Evolutionary conservation across 2,888 invertebrate genomes (phyloP).

Genomic region (Drosophila helvetica): DNA sequence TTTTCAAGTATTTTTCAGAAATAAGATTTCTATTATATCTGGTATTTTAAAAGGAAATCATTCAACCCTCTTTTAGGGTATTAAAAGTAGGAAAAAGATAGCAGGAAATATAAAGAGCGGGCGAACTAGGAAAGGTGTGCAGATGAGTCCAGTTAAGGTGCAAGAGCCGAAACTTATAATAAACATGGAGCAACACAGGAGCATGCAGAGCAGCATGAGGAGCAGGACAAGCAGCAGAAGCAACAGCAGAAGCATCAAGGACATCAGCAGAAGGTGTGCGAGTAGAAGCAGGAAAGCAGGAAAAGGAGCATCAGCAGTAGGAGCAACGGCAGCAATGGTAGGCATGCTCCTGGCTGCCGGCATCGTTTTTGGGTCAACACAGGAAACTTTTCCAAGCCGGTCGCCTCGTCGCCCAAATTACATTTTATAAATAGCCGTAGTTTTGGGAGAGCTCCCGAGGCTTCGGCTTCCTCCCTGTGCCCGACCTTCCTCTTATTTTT

Average conservation of each 20-base stretch:
- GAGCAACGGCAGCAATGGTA: neutral
- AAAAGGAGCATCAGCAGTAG: neutral
- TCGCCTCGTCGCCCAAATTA: conserved; percentile 38
- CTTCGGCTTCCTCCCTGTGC: neutral
- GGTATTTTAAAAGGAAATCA: no score
- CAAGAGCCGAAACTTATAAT: conserved; percentile 52
- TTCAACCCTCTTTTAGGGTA: neutral
- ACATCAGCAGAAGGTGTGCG: neutral
- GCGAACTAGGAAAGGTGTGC: conserved; percentile 30
- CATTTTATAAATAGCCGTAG: conserved; percentile 51
- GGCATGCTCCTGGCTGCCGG: conserved; percentile 32
- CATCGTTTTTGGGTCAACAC: conserved; percentile 64
- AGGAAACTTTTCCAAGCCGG: conserved; percentile 44
- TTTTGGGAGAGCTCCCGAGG: conserved; percentile 20
- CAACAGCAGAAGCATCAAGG: neutral
- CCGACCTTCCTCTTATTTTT: conserved; percentile 20
- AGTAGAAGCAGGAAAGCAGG: neutral
- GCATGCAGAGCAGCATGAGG: neutral
- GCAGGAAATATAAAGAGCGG: neutral
- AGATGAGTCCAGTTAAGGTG: conserved; percentile 11
- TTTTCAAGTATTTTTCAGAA: no score
- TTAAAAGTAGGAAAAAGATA: neutral
- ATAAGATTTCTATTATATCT: no score
- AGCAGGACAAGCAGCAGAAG: neutral
- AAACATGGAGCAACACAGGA: conserved; percentile 40